Evolutionary conservation across 2,113 vertebrate species (phyloP).

Genomic region (Semnornis frantzii): DNA sequence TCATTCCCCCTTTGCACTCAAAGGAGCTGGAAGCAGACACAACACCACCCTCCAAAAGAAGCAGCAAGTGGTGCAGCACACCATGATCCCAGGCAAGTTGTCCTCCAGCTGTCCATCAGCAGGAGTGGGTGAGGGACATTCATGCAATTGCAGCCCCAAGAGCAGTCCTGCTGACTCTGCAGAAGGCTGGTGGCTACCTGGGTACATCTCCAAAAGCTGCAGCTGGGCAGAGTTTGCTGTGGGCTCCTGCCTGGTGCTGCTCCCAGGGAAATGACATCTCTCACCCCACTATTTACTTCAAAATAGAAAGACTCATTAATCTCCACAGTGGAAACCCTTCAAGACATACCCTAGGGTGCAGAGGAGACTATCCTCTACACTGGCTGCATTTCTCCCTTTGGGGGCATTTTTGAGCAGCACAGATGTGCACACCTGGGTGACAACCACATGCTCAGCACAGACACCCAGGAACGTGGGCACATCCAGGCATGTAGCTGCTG

Average conservation of each 20-base stretch:
- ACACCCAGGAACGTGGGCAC: rapidly evolving
- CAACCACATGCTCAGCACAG: neutral
- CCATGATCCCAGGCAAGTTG: neutral
- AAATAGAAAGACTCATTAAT: neutral
- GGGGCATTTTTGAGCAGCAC: neutral
- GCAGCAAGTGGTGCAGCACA: neutral
- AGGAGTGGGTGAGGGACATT: neutral
- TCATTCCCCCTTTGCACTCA: neutral
- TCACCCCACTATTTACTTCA: neutral
- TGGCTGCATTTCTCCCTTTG: neutral
- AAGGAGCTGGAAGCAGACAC: neutral
- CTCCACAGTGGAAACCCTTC: rapidly evolving
- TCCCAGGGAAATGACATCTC: neutral
- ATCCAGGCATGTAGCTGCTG: rapidly evolving
- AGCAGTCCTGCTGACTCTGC: neutral
- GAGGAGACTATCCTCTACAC: neutral
- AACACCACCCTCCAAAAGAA: neutral
- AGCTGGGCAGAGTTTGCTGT: neutral
- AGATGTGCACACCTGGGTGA: neutral
- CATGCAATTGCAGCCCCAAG: neutral
- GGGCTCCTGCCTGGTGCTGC: neutral
- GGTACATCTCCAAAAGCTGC: neutral
- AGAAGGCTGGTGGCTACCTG: neutral
- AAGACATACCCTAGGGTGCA: neutral
- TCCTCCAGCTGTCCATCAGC: neutral